Percentiles rank a stretch among this genome's conserved stretches.
These are phyloP conservation scores for Rachycentron canadum DNA, from an alignment of 2,797 vertebrate genomes.

Conservation along the genomic window DNA sequence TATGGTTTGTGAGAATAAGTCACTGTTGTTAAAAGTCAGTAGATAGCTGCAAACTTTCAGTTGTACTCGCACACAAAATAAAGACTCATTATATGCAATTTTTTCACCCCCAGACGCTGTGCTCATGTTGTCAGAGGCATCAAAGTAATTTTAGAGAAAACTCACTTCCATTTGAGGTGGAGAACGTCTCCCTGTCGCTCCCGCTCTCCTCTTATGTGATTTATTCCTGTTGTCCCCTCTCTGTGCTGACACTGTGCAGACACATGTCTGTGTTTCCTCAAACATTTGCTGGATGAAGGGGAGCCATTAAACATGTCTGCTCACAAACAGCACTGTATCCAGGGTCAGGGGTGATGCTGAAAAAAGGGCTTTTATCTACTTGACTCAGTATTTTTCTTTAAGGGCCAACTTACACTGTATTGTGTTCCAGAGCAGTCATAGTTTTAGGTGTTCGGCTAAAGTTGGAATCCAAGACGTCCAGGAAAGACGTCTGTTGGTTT, in stretches of 20 bases:
- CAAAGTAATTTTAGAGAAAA: constrained; percentile 35
- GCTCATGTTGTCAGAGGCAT: not conserved
- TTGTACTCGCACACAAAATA: not conserved
- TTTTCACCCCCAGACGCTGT: not conserved
- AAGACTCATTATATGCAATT: not conserved
- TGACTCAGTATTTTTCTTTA: constrained; percentile 10
- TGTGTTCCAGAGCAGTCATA: not conserved
- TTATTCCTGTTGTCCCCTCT: constrained; percentile 66
- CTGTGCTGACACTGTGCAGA: constrained; percentile 73
- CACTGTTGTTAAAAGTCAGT: constrained; percentile 7
- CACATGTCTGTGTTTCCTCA: constrained; percentile 76
- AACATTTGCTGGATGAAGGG: constrained; percentile 54
- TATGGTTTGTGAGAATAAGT: constrained; percentile 7
- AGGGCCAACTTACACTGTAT: too few relatives aligned
- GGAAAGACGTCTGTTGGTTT: not conserved
- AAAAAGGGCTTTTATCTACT: constrained; percentile 48
- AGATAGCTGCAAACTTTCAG: not conserved
- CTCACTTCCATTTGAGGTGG: constrained; percentile 22
- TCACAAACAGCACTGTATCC: constrained; percentile 50
- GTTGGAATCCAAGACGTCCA: not conserved
- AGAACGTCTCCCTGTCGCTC: constrained; percentile 37
- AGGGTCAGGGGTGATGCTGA: constrained; percentile 45
- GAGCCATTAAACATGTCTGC: constrained; percentile 62
- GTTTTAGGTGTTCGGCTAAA: not conserved
- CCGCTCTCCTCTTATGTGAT: constrained; percentile 50